Percentiles rank a stretch among this genome's conserved stretches.
phyloP scores from a whole-genome alignment of 2,113 vertebrate species.

The Rhinogobius similis region DNA sequence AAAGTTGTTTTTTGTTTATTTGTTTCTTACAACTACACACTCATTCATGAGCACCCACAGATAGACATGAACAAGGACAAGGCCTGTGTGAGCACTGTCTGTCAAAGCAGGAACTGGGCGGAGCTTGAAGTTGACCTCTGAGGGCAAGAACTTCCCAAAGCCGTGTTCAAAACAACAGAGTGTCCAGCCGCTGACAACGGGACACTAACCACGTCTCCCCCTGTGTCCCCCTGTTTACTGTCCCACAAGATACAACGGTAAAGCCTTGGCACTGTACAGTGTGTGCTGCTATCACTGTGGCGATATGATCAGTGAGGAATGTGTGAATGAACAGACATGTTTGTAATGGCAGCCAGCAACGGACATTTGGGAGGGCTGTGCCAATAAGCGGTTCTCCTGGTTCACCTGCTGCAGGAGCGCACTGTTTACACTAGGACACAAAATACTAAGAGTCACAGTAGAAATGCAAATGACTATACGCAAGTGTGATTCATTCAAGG shows the following conservation, averaged over 20 bases:
- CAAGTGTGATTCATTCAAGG: not conserved
- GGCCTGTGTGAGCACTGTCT: constrained; percentile 71
- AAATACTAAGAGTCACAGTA: constrained; percentile 23
- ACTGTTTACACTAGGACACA: constrained; percentile 36
- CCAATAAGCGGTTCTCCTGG: constrained; percentile 32
- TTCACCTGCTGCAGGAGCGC: constrained; percentile 31
- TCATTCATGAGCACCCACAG: constrained; percentile 9
- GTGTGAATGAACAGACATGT: constrained; percentile 71
- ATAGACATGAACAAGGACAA: constrained; percentile 75
- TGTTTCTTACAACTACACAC: too few species aligned
- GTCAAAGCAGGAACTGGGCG: constrained; percentile 82
- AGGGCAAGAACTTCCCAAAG: constrained; percentile 79
- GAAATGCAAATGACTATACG: not conserved
- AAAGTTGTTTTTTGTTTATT: too few species aligned
- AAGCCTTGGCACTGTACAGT: constrained; percentile 12
- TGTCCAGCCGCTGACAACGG: constrained; percentile 62
- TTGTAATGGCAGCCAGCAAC: constrained; percentile 68
- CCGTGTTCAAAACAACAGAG: constrained; percentile 77
- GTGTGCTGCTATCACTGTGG: constrained; percentile 48
- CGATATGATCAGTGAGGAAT: constrained; percentile 79
- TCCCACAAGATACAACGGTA: constrained; percentile 21
- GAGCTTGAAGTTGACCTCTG: constrained; percentile 70
- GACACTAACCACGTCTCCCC: constrained; percentile 30
- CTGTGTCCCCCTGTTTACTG: constrained; percentile 21
- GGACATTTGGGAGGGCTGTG: constrained; percentile 29